A percentile compares a stretch with the other conserved stretches of the same genome.
These are phyloP conservation scores for Lycaon pictus DNA, from an alignment of 2,113 vertebrate genomes.

Conservation along the genomic window DNA sequence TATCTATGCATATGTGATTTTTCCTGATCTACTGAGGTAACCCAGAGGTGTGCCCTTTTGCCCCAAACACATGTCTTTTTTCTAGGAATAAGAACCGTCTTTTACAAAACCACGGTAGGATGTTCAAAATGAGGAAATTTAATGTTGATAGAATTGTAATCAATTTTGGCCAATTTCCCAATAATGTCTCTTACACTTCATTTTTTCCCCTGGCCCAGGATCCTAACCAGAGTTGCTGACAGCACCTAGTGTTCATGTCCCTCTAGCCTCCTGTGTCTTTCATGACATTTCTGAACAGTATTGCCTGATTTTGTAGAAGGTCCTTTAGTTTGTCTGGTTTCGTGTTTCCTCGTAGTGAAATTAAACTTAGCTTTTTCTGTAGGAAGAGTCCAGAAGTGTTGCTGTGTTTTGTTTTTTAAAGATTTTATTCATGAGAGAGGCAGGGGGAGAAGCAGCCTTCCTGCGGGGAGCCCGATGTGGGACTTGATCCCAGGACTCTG, in stretches of 20 bases:
- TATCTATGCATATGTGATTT: background rate
- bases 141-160: background rate
- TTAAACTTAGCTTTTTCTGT: background rate
- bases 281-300: background rate
- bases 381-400: background rate
- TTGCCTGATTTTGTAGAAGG: background rate
- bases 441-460: too few relatives aligned
- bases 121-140: background rate
- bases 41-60: background rate
- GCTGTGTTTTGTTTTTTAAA: too few relatives aligned
- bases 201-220: background rate
- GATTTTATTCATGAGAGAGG: too few relatives aligned
- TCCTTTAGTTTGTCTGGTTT: background rate
- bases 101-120: background rate
- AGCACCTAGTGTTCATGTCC: background rate
- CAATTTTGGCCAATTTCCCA: background rate
- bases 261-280: background rate
- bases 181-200: background rate
- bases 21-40: background rate
- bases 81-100: background rate
- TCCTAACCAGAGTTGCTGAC: background rate
- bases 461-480: too few relatives aligned
- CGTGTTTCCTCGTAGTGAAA: background rate
- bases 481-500: too few relatives aligned
- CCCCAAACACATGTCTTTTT: background rate